Base-by-base conservation (phyloP, 2,888 invertebrate genomes). In the Drosophila quinaria region DNA sequence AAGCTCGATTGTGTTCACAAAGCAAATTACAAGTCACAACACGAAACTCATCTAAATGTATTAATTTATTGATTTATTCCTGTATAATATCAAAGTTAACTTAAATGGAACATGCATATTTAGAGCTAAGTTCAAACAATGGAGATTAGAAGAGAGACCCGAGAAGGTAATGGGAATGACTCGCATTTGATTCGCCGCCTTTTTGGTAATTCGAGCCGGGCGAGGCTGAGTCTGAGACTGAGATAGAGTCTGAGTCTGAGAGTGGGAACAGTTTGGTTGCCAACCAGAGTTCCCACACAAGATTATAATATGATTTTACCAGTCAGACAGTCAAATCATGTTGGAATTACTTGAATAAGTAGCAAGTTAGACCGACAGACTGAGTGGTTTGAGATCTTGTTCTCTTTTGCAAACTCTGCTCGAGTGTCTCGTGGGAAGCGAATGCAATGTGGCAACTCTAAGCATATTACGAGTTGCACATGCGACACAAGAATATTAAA, bases 251-350 rank as follows among this genome's bases (percentile, higher is more conserved):
- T 29, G 11, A 4, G 50, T 35, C 52, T 58, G 62, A 37, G 69
- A 84, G 66, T 84, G 87, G 81, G 81, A 81, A 87, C 49, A 60
- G 37, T 49, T 46, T 54, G 29, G 52, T 61, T 73, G 46, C 49
- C 56, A 74, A 62, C 80, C 55, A 67, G 70, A 78, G 78, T 86
- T 86, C 88, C 88, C 86, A 87, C 90, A 89, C 88, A 78, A 59
- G 76, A 74, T 81, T 80, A 63, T 71, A 68, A 78, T 75, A 75
- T 65, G 35, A 35, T 65, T 59, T 31, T 49, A 39, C 17, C 49
- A 47, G 49, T 29, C 35, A 46, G 33, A 46, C 46, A 56, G 74
- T 17, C 58, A 67, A 76, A 80, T 79, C 82, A 73, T 81, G 75
- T 70, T 73, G 78, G 60, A 66, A 80, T 69, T 68, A 65, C 56